Evolutionary conservation across 1,140 invertebrate genomes (phyloP).

Genomic region (Drosophila arizonae): DNA sequence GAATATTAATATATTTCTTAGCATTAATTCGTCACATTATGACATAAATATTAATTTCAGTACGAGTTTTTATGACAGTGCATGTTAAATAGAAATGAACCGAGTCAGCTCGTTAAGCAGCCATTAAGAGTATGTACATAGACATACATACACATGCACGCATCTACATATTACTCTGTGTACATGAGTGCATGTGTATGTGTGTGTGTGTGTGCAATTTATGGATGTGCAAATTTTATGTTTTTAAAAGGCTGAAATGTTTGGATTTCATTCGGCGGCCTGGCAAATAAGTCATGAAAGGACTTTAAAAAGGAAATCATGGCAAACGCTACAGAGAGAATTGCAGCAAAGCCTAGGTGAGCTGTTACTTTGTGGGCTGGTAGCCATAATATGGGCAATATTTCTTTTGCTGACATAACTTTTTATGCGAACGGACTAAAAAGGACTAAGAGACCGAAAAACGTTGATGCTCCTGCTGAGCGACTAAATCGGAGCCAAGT

Average conservation of each 20-base stretch:
- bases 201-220: slow-evolving; percentile 51
- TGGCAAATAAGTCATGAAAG: slow-evolving; percentile 64
- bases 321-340: neutral
- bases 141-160: neutral
- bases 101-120: slow-evolving; percentile 8
- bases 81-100: slow-evolving; percentile 39
- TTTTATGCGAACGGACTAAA: slow-evolving; percentile 69
- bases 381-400: slow-evolving; percentile 67
- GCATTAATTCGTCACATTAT: slow-evolving; percentile 7
- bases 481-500: neutral
- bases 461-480: slow-evolving; percentile 33
- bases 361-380: slow-evolving; percentile 32
- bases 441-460: slow-evolving; percentile 49
- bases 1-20: neutral
- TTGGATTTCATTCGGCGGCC: slow-evolving; percentile 39
- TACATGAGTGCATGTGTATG: neutral
- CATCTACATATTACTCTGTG: neutral
- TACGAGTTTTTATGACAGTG: slow-evolving; percentile 20
- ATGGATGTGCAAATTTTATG: slow-evolving; percentile 46
- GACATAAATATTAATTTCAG: slow-evolving; percentile 41
- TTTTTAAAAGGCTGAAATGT: slow-evolving; percentile 36
- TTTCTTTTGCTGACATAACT: slow-evolving; percentile 77
- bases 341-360: slow-evolving; percentile 35
- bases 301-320: slow-evolving; percentile 52
- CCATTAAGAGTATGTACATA: slow-evolving; percentile 19